Base-by-base conservation (phyloP, 2,888 invertebrate species). In the Drosophila siamana region DNA sequence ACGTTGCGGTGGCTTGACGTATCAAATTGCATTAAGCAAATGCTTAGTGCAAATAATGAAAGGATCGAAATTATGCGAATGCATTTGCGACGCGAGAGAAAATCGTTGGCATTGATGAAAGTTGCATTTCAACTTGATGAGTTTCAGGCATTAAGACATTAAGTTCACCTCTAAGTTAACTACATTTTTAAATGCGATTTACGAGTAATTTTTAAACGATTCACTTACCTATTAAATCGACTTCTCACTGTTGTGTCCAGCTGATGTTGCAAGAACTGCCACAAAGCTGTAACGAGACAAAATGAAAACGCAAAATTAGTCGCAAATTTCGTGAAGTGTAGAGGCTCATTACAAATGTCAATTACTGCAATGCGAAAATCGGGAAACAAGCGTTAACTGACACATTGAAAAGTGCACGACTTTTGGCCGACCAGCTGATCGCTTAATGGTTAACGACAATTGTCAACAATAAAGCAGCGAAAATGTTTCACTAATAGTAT, bases 321-420 rank as follows among this genome's bases (percentile, higher is more conserved):
- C 4, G 33, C 4, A 38, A 26, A 22, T 55, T 54, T 54, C 48
- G 41, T 5, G 38, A 28, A 50, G 44, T 69, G 74, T 44, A 16
- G 46, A 6, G 55, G 44, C 56, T 51, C 56, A 61, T 78, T 68
- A 38, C 38, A 16, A 28, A 62, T 19, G 55, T 48, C 74, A 68
- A 77, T 74, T 74, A 74, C 41, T 52, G 33, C 13, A 52, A 72
- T 13, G 24, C 22, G 51, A 56, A 60, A 33, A 33, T 33, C 71
- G 15, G 33, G 67, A 67, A 72, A 62, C 50, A 62, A 57, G 40
- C 62, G 13, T 19, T 28, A 59, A 59, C 36, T 78, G 78, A 61
- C 78, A 75, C 60, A 51, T 70, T 61, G 24, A 47, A 63, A 57
- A 40, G 47, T 57, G 79, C 79, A 80, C 83, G 84, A 80, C 64